phyloP scores from a whole-genome alignment of 2,888 invertebrate genomes.

The Pachymerium ferrugineum region DNA sequence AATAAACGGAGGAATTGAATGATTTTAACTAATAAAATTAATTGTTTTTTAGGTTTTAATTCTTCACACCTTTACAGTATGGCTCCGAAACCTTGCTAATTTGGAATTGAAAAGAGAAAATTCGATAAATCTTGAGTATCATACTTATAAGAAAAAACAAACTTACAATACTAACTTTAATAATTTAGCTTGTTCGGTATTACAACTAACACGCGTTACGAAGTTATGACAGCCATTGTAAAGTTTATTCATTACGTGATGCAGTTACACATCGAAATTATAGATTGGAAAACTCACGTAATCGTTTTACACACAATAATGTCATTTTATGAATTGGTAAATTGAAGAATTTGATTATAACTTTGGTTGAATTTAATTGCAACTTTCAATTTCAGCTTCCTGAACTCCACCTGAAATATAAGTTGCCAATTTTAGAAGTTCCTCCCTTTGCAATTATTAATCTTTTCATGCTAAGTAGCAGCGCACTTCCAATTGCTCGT shows the following conservation, averaged over 20 bases:
- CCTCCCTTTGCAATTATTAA: neutral
- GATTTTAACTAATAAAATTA: too few relatives aligned
- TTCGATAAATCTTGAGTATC: neutral
- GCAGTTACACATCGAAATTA: neutral
- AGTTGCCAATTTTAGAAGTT: neutral
- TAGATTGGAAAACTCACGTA: neutral
- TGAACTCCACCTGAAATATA: conserved; percentile 1
- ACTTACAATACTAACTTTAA: too few relatives aligned
- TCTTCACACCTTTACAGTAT: neutral
- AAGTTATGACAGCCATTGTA: neutral
- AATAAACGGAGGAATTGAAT: too few relatives aligned
- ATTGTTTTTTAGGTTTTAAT: neutral
- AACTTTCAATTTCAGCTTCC: neutral
- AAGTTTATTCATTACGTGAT: neutral
- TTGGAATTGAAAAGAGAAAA: neutral
- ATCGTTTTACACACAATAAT: neutral
- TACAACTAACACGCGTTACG: neutral
- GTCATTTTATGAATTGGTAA: neutral
- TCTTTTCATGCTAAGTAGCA: neutral
- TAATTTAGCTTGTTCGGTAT: too few relatives aligned
- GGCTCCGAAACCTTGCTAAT: neutral
- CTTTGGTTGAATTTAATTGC: neutral
- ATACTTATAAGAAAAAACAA: too few relatives aligned
- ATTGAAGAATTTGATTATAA: neutral
- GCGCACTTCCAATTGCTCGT: neutral